These are phyloP conservation scores for Nasonia giraulti DNA, from an alignment of 1,140 invertebrate species.

Conservation along the genomic window DNA sequence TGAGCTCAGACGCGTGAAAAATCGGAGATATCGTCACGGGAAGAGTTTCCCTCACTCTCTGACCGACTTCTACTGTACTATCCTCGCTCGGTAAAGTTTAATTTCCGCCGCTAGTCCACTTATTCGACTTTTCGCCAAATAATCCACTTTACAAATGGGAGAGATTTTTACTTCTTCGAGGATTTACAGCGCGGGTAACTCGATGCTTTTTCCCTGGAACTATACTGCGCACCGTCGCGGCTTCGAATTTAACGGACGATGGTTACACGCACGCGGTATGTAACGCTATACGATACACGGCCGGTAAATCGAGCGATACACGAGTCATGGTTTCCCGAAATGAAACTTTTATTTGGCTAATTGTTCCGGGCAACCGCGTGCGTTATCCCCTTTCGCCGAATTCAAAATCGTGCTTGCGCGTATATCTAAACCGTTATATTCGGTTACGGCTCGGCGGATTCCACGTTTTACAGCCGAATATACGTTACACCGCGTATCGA, in stretches of 20 bases:
- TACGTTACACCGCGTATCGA: neutral
- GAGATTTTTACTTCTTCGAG: no score
- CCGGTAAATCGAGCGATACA: neutral
- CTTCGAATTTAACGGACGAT: neutral
- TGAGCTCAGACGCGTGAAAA: conserved; percentile 14
- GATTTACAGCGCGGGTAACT: neutral
- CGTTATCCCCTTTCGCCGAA: neutral
- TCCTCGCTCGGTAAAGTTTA: neutral
- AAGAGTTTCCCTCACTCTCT: neutral
- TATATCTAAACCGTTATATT: neutral
- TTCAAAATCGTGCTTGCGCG: neutral
- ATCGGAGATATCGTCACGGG: neutral
- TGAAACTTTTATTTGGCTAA: neutral
- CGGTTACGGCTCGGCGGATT: neutral
- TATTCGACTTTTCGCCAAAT: neutral
- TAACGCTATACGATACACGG: neutral
- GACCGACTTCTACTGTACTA: conserved; percentile 31
- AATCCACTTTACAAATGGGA: neutral
- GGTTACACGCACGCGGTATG: neutral
- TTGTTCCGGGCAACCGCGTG: neutral
- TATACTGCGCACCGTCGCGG: neutral
- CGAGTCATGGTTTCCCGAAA: neutral
- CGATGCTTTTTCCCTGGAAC: neutral
- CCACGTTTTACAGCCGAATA: neutral
- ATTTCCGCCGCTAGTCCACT: conserved; percentile 21